Evolutionary conservation across 2,888 invertebrate genomes (phyloP), one percentile per base, ranked within the genome.

Genomic region (Lycophotia porphyrea): DNA sequence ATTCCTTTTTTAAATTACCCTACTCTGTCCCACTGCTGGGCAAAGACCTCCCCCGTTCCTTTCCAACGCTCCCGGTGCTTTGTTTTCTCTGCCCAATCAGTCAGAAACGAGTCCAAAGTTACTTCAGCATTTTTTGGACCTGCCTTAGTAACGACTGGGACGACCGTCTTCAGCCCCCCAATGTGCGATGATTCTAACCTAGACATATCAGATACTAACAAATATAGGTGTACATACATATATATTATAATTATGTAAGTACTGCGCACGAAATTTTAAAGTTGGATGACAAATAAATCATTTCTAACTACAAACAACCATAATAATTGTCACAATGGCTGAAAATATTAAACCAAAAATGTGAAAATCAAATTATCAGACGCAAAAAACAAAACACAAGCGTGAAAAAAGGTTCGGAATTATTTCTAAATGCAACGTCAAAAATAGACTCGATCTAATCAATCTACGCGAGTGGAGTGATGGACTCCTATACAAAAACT

Each of bases 341-440:
- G n/a, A 47, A 60, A 44, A n/a, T 36, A 21, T 36, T n/a, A n/a
- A n/a, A n/a, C 15, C 2, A 8, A 70, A 58, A 78, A 64, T 24
- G 31, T 52, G 24, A 47, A 18, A 47, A 47, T 27, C 3, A 63
- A 52, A 74, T 55, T 15, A 42, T 47, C 27, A 34, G 27, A 39
- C 5, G 15, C 39, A 67, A 47, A 65, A 65, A 47, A 24, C 5
- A 68, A 39, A 68, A 79, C 15, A 64, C 21, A n/a, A n/a, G 1
- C 52, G 7, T 63, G 47, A 58, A 63, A 69, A 69, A 58, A 60
- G 8, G 31, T 55, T 67, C 31, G 15, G 24, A 52, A 31, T 58
- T 3, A 70, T 70, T 60, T 27, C 18, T 52, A 27, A 82, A 77
- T 55, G 60, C 36, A 34, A 49, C 49, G 49, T 73, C 81, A 58